A percentile compares a stretch with the other conserved stretches of the same genome.
Conservation (phyloP, 2,113 vertebrate species). For the Bombycilla garrulus region DNA sequence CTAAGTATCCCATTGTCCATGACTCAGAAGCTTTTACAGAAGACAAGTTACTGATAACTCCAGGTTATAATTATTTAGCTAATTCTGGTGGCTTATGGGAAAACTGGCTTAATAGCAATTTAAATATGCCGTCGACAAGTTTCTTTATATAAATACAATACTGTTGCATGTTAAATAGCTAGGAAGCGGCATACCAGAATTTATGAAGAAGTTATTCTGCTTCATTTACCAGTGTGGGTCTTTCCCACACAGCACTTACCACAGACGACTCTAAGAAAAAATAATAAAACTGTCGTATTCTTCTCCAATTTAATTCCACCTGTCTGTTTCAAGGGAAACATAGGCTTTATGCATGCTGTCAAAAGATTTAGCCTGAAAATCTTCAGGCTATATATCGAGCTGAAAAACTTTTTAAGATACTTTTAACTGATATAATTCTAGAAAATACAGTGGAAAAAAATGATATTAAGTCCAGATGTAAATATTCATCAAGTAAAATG, state of each 20-base stretch:
- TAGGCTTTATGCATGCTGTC: fast-evolving
- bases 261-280: neutral
- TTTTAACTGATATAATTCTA: neutral
- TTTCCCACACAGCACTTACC: neutral
- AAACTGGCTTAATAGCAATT: neutral
- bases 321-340: neutral
- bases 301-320: neutral
- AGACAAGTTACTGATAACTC: neutral
- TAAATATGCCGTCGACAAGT: neutral
- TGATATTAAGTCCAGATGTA: neutral
- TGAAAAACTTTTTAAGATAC: neutral
- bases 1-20: neutral
- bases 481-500: neutral
- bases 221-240: neutral
- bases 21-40: neutral
- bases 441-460: neutral
- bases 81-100: neutral
- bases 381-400: neutral
- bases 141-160: neutral
- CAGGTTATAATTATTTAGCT: neutral
- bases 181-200: neutral
- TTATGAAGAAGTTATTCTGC: neutral
- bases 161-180: neutral
- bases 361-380: neutral
- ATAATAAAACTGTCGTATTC: neutral